Conservation (phyloP, 2,113 vertebrate species). For the Eulemur macaco region DNA sequence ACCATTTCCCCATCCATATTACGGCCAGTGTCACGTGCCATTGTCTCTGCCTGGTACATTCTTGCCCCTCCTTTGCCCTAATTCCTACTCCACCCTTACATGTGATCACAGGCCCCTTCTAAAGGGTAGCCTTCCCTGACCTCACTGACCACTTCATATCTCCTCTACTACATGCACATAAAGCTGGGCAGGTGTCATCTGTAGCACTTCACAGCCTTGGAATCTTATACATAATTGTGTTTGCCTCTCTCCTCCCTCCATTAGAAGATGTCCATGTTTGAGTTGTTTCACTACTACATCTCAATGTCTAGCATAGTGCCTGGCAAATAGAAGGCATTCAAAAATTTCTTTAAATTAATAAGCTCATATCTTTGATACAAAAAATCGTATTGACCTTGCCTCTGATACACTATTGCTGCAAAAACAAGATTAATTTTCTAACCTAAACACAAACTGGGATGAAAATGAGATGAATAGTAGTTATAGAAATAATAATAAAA, state of each 20-base stretch:
- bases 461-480: neutral
- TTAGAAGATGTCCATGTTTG: neutral
- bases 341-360: neutral
- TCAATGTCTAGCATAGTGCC: neutral
- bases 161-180: too few relatives aligned
- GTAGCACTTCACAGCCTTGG: neutral
- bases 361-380: neutral
- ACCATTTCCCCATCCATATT: too few relatives aligned
- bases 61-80: neutral
- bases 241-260: neutral
- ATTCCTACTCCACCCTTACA: rapidly evolving
- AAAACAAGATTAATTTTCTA: conserved; percentile 42
- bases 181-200: neutral
- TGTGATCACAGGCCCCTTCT: neutral
- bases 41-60: neutral
- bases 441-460: neutral
- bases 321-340: neutral
- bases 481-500: neutral
- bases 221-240: neutral
- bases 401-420: neutral
- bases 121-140: neutral
- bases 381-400: neutral
- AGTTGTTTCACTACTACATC: neutral
- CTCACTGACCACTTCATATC: neutral
- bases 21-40: neutral